phyloP scores from a whole-genome alignment of 2,113 vertebrate species.

The Stomatorhinus ivindoensis region DNA sequence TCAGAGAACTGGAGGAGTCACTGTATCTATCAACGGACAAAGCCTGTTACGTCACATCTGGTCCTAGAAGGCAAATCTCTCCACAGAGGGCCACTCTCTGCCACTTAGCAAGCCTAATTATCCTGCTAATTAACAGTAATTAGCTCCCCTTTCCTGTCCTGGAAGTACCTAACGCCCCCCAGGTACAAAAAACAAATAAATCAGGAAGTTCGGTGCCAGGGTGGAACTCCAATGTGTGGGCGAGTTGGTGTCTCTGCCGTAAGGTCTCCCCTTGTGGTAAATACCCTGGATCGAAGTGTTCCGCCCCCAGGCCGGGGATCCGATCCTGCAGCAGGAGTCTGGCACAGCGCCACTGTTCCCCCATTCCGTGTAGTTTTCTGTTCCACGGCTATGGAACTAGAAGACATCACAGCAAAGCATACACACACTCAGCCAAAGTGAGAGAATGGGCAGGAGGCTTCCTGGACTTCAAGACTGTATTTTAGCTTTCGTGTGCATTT shows the following conservation, averaged over 20 bases:
- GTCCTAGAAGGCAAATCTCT: not conserved
- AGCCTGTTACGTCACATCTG: not conserved
- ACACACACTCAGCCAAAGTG: not conserved
- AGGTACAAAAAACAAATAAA: not conserved
- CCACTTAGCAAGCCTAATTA: not conserved
- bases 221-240: not conserved
- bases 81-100: not conserved
- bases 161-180: not conserved
- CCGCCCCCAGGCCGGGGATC: not conserved
- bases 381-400: not conserved
- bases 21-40: not conserved
- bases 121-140: not conserved
- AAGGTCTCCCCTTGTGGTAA: not conserved
- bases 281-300: not conserved
- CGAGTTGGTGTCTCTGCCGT: too few species aligned
- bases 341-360: not conserved
- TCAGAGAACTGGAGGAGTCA: not conserved
- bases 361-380: slow-evolving; percentile 2
- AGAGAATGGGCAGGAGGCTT: not conserved
- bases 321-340: not conserved
- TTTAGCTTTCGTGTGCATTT: not conserved
- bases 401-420: not conserved
- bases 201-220: not conserved
- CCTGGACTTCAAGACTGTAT: not conserved
- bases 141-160: not conserved